phyloP scores from a whole-genome alignment of 2,888 invertebrate species.

The Lordiphosa fenestrarum region DNA sequence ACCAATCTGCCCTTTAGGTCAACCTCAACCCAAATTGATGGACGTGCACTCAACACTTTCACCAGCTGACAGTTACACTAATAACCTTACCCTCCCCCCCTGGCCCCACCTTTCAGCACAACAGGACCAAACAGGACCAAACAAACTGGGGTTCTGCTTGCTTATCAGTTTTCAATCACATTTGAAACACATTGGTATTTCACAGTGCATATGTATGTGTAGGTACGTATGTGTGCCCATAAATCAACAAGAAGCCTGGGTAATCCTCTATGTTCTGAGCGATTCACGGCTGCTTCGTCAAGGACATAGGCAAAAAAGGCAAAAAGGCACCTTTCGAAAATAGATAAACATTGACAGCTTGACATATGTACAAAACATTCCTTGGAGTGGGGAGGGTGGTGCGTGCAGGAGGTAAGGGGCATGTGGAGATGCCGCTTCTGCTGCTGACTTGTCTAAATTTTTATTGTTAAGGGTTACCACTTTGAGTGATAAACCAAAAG shows the following conservation, averaged over 20 bases:
- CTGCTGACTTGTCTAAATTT: conserved; percentile 50
- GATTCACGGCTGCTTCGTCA: conserved; percentile 35
- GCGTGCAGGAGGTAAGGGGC: conserved; percentile 4
- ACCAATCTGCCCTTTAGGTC: conserved; percentile 3
- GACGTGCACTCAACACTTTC: conserved; percentile 73
- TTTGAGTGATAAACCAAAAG: conserved; percentile 41
- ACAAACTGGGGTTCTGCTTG: conserved; percentile 16
- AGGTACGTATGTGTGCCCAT: conserved; percentile 39
- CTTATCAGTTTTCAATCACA: conserved; percentile 75
- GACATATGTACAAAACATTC: conserved; percentile 61
- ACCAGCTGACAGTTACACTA: conserved; percentile 70
- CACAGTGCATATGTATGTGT: conserved; percentile 25
- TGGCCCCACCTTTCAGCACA: background rate
- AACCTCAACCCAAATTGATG: conserved; percentile 63
- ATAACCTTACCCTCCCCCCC: conserved; percentile 43
- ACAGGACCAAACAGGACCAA: conserved; percentile 3
- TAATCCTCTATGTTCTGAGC: conserved; percentile 49
- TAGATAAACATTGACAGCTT: conserved; percentile 74
- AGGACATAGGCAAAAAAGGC: conserved; percentile 11
- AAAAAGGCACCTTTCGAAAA: conserved; percentile 50
- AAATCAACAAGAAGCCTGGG: conserved; percentile 63
- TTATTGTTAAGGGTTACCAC: conserved; percentile 42
- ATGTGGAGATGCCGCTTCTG: conserved; percentile 11
- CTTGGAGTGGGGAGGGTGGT: conserved; percentile 12
- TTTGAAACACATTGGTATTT: conserved; percentile 65